Base-by-base conservation (phyloP, 2,113 vertebrate genomes). In the Pseudolaguvia tuberculata region DNA sequence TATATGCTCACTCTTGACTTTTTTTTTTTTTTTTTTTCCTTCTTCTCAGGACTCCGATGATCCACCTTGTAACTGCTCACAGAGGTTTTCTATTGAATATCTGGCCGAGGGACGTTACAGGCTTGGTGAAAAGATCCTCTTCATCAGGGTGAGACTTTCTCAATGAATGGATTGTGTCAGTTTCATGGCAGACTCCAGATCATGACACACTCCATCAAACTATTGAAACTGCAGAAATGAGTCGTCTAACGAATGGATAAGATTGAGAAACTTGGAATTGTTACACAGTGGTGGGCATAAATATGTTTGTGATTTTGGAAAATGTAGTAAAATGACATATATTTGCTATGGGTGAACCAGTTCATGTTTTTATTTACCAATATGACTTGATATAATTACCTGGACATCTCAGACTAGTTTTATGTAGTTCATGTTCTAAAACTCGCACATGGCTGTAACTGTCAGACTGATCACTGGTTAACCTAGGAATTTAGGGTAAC, bases 101-200 rank as follows among this genome's bases (percentile, higher is more conserved):
- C 91, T 98, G 85, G 97, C 97, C 0, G 97, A 98, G 85, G 97
- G 97, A 23, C 92, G 96, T 67, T 99, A 99, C 63, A 89, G 97
- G 29, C 89, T 99, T 2, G 97, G 97, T 74, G 96, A 96, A 84
- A 98, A 98, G 88, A 96, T 97, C 83, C 94, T 99, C 50, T 99
- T 99, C 76, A 98, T 99, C 80, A 85, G 97, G 85, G 97, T 99
- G 88, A 94, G 95, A 67, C 14, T 62, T 47, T 1, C 21, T 9
- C 14, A 14, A 7, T 42, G 58, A 12, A 55, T 56, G 52, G 48
- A 58, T 72, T 42, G 59, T 53, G 21, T 75, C 21, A 12, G 25
- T 59, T 51, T 23, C 35, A 39, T 27, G 2, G 21, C 35, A 48
- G 3, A 4, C 0, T 23, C 18, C 15, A 47, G n/a, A n/a, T 23